A percentile compares a stretch with the other conserved stretches of the same genome.
These are phyloP conservation scores for Ectropis grisescens DNA, from an alignment of 1,140 invertebrate genomes.

Conservation along the genomic window DNA sequence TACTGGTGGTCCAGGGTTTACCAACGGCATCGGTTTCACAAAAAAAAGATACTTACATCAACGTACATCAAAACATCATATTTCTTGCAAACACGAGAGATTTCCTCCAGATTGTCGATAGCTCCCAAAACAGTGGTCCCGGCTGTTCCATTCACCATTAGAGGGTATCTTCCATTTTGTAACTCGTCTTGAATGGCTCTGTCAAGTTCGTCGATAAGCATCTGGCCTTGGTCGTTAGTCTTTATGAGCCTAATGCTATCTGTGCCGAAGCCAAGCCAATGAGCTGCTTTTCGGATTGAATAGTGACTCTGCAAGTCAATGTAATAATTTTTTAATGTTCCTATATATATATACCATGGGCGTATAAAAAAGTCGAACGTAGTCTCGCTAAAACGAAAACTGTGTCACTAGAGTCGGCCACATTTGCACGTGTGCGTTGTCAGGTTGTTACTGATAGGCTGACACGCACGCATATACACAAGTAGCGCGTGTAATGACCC, in stretches of 20 bases:
- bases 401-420: too few species aligned
- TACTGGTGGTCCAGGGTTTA: too few species aligned
- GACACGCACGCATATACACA: too few species aligned
- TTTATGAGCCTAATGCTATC: slow-evolving; percentile 79
- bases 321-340: too few species aligned
- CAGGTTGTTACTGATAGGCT: too few species aligned
- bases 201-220: slow-evolving; percentile 73
- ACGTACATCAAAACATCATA: slow-evolving; percentile 88
- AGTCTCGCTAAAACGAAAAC: too few species aligned
- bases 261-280: slow-evolving; percentile 86
- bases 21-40: too few species aligned
- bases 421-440: too few species aligned
- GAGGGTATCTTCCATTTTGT: slow-evolving; percentile 67
- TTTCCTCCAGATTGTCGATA: slow-evolving; percentile 83
- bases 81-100: slow-evolving; percentile 77
- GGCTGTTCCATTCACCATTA: slow-evolving; percentile 81
- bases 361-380: too few species aligned
- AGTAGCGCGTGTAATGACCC: too few species aligned
- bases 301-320: slow-evolving; percentile 87
- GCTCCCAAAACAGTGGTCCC: slow-evolving; percentile 87
- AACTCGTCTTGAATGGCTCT: slow-evolving; percentile 64
- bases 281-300: slow-evolving; percentile 84
- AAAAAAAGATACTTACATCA: slow-evolving; percentile 81
- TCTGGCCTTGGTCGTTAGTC: slow-evolving; percentile 77
- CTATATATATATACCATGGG: too few species aligned